These are phyloP conservation scores for Pogoniulus pusillus DNA, from an alignment of 2,797 vertebrate species.

Conservation along the genomic window DNA sequence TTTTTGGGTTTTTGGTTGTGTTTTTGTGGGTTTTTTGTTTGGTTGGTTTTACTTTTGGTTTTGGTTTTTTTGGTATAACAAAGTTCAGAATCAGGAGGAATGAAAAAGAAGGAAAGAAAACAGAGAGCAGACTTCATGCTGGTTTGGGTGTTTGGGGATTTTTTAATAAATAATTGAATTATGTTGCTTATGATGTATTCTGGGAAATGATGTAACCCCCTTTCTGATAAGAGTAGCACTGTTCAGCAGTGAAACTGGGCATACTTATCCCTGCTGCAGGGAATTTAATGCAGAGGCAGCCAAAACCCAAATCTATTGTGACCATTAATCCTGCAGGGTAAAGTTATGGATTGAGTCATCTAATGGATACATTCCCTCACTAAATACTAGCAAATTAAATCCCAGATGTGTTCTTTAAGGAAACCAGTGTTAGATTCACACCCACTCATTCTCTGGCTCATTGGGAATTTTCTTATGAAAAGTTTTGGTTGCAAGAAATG, in stretches of 20 bases:
- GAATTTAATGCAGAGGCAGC: constrained; percentile 7
- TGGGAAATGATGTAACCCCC: neutral
- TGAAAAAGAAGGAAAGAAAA: neutral
- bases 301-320: constrained; percentile 18
- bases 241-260: neutral
- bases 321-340: constrained; percentile 3
- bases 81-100: neutral
- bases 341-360: neutral
- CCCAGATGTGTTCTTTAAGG: neutral
- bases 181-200: neutral
- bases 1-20: too few species aligned
- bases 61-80: neutral
- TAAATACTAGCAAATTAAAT: constrained; percentile 13
- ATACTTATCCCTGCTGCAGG: neutral
- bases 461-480: neutral
- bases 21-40: too few species aligned
- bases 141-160: too few species aligned
- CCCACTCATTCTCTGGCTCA: neutral
- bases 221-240: neutral
- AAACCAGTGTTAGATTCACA: neutral
- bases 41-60: neutral
- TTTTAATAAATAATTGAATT: neutral
- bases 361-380: neutral
- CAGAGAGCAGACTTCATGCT: fast-evolving
- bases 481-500: neutral